A percentile compares a stretch with the other conserved stretches of the same genome.
These are phyloP conservation scores for Chaetodon trifasciatus DNA, from an alignment of 2,797 vertebrate species.

Conservation along the genomic window DNA sequence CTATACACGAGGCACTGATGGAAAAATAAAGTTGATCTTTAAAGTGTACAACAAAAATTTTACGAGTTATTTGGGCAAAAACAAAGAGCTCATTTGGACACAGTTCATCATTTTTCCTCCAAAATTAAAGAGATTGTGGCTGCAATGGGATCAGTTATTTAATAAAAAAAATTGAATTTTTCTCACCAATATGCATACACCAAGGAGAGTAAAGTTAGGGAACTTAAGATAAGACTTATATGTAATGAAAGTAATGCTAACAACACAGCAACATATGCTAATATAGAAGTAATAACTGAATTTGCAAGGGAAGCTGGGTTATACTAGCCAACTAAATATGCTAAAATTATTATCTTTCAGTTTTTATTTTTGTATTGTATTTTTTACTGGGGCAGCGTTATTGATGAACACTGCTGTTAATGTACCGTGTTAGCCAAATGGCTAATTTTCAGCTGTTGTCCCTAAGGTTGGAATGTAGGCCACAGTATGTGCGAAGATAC, in stretches of 20 bases:
- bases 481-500: neutral
- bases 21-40: neutral
- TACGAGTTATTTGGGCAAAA: neutral
- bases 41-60: neutral
- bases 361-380: neutral
- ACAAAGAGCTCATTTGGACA: neutral
- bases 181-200: too few relatives aligned
- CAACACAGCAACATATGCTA: neutral
- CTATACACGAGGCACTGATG: neutral
- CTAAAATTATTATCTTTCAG: neutral
- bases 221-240: neutral
- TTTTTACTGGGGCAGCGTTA: neutral
- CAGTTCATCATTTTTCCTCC: neutral
- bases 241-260: neutral
- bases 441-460: neutral
- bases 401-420: neutral
- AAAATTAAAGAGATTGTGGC: neutral
- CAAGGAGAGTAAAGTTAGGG: neutral
- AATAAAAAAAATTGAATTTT: neutral
- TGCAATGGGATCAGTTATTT: neutral
- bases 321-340: neutral
- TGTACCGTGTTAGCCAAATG: neutral
- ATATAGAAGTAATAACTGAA: neutral
- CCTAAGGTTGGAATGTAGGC: neutral
- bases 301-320: neutral